phyloP scores from a whole-genome alignment of 2,113 vertebrate species.

The Brachirus orientalis region DNA sequence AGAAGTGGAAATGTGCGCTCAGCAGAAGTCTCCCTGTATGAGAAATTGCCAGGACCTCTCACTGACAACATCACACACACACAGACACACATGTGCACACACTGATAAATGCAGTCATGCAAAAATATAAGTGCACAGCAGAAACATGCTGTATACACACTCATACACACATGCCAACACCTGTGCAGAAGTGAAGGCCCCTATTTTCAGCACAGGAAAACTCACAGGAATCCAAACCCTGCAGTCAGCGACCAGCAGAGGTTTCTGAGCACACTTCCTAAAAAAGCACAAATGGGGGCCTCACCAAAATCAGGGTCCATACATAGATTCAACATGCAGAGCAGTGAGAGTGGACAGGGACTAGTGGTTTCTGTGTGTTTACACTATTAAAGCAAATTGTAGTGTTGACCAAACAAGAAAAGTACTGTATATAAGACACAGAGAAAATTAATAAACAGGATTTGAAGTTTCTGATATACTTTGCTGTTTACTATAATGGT shows the following conservation, averaged over 20 bases:
- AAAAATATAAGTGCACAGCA: too few relatives aligned
- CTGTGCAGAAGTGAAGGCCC: conserved; percentile 31
- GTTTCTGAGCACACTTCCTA: conserved; percentile 70
- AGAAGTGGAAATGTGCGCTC: conserved; percentile 73
- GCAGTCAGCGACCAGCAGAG: conserved; percentile 26
- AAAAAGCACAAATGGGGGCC: conserved; percentile 15
- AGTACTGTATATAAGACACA: too few relatives aligned
- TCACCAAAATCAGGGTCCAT: conserved; percentile 9
- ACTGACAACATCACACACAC: conserved; percentile 27
- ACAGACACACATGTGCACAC: neutral
- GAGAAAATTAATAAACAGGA: too few relatives aligned
- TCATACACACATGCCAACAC: conserved; percentile 24
- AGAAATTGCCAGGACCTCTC: conserved; percentile 59
- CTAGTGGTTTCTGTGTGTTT: too few relatives aligned
- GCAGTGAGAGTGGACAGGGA: neutral
- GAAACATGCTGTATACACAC: too few relatives aligned
- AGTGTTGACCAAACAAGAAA: too few relatives aligned
- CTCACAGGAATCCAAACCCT: conserved; percentile 65
- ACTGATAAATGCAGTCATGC: too few relatives aligned
- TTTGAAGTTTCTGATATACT: too few relatives aligned
- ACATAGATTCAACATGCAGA: too few relatives aligned
- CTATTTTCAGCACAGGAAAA: conserved; percentile 72
- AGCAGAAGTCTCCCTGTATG: conserved; percentile 70
- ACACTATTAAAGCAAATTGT: too few relatives aligned
- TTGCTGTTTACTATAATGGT: neutral